Base-by-base conservation (phyloP, 2,888 invertebrate species). In the Rhyacophila evoluta region DNA sequence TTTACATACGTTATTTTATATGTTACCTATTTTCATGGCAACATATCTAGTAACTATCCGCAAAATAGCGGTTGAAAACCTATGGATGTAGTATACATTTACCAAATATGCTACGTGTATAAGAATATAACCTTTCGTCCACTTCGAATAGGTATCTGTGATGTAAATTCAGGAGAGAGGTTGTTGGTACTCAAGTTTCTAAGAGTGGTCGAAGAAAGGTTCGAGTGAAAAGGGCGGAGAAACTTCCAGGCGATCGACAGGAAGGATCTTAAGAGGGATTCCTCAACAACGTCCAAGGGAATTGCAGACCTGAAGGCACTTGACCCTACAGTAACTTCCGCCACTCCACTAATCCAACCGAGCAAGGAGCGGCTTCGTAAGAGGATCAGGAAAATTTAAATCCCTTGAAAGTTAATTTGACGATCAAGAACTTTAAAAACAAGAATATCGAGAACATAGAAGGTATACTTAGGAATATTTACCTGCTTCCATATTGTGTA, bases 281-380 rank as follows among this genome's bases (percentile, higher is more conserved):
- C 10, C 55, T 55, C 55, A 55, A 55, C 55, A 55, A 55, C 55
- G 55, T 55, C 55, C 25, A 55, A 55, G 55, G 55, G 55, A 55
- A 55, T 55, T 55, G 19, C 25, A 25, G 19, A 25, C 55, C 19
- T 55, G 55, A 8, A 55, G 55, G 25, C 25, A 55, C 55, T 55
- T 55, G 55, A 55, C 55, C 55, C 55, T 19, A 55, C 25, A 19
- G 55, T 25, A 15, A 55, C 55, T 25, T 55, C 55, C 19, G 55
- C 19, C 55, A 10, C 19, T 41, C 55, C 1, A 55, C 25, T 19
- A 55, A 55, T 55, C 19, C 25, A 25, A 55, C 25, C 55, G 8
- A 55, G 10, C 15, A 2, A 55, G 19, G 25, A 12, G 6, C 10
- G 19, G 15, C 25, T 15, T 55, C 25, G 15, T 10, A 25, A 8